Base-by-base conservation (phyloP, 2,888 invertebrate genomes). In the Horisme vitalbata region DNA sequence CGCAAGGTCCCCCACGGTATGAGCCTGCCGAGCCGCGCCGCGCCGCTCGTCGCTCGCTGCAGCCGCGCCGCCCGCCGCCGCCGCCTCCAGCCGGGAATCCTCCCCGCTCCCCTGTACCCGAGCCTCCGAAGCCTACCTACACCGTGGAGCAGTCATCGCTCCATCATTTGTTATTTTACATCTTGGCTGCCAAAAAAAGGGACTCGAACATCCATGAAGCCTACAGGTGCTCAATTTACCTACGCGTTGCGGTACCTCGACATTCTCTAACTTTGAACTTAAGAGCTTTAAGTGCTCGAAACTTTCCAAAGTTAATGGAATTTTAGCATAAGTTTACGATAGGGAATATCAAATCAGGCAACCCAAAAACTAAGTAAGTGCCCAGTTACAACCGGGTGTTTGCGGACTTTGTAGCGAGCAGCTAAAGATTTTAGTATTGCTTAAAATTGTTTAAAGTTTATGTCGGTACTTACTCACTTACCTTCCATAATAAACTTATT, bases 1-100 rank as follows among this genome's bases (percentile, higher is more conserved):
- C 56, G 60, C 75, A 66, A 71, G 75, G 78, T 68, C 70, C 65
- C 76, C 70, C 77, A 75, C 83, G 83, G 64, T 79, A 61, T 79
- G 80, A 69, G 64, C n/a, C n/a, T n/a, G n/a, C n/a, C n/a, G n/a
- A n/a, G n/a, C n/a, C n/a, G n/a, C n/a, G n/a, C 52, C 55, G 51
- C 48, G 59, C 56, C 63, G 50, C 21, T 12, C 34, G 34, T 9
- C 31, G 44, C 32, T 12, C 27, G 39, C 36, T 39, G 47, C 39
- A 21, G 24, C 76, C 78, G 77, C 80, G 71, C 69, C 64, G 68
- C 75, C 70, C 72, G 70, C 10, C 26, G 5, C 8, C 11, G 26
- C 68, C 71, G 65, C 66, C 66, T 64, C 67, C 66, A 65, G 64
- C 56, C 61, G 59, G 63, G 65, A 55, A 11, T 26, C 26, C 26